Conservation (phyloP, 1,140 invertebrate species). For the Diachasma alloeum region DNA sequence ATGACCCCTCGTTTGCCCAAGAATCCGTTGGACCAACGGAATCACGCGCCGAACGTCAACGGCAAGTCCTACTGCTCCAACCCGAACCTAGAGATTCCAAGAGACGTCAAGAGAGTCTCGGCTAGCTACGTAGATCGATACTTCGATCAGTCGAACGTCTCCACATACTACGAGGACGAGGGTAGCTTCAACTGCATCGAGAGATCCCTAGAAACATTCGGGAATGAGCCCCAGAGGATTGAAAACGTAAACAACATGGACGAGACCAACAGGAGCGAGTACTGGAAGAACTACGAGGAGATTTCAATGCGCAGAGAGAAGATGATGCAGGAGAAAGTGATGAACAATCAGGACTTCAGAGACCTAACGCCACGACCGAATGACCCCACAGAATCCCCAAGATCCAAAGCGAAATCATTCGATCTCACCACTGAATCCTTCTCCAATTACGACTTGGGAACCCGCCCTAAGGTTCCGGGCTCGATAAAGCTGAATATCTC, state of each 20-base stretch:
- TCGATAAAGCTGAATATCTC: constrained; percentile 41
- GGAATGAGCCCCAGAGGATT: constrained; percentile 40
- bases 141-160: constrained; percentile 55
- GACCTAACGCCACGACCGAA: constrained; percentile 8
- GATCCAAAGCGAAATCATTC: constrained; percentile 38
- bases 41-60: constrained; percentile 40
- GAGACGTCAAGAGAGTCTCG: constrained; percentile 53
- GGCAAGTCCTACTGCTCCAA: constrained; percentile 46
- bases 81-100: constrained; percentile 40
- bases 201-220: constrained; percentile 35
- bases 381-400: constrained; percentile 15
- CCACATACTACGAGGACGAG: constrained; percentile 51
- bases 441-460: constrained; percentile 44
- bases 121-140: constrained; percentile 61
- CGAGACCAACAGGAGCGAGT: constrained; percentile 41
- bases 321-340: constrained; percentile 27
- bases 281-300: constrained; percentile 51
- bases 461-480: constrained; percentile 49
- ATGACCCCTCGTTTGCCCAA: background rate
- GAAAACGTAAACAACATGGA: constrained; percentile 57
- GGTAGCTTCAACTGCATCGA: constrained; percentile 16
- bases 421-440: constrained; percentile 37
- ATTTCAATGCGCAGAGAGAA: constrained; percentile 11
- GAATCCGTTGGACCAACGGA: constrained; percentile 26
- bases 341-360: constrained; percentile 25